phyloP scores from a whole-genome alignment of 2,113 vertebrate genomes.

The Heliornis fulica region DNA sequence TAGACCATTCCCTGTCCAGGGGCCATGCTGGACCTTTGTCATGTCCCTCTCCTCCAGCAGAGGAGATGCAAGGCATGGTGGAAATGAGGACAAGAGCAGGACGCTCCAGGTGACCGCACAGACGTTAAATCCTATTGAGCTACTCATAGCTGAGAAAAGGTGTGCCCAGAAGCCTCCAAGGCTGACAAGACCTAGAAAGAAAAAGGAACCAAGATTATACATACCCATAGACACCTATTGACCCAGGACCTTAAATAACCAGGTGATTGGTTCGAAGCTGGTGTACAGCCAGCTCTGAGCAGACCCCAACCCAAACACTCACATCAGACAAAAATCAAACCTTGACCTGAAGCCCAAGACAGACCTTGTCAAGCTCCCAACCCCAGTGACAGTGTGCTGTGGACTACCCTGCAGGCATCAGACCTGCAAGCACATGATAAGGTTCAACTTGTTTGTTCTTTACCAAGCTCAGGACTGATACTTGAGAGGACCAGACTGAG shows the following conservation, averaged over 20 bases:
- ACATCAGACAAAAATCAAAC: background rate
- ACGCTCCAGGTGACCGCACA: slow-evolving; percentile 63
- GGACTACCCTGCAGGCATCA: background rate
- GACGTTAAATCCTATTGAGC: background rate
- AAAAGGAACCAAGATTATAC: slow-evolving; percentile 31
- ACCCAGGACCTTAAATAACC: background rate
- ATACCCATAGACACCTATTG: background rate
- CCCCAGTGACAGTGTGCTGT: accelerated
- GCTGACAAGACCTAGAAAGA: slow-evolving; percentile 46
- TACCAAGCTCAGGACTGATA: background rate
- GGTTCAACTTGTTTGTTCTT: background rate
- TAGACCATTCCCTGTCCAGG: background rate
- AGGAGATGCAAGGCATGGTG: slow-evolving; percentile 51
- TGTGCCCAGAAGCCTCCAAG: background rate
- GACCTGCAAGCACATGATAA: background rate
- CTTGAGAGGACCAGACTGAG: background rate
- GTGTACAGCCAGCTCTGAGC: background rate
- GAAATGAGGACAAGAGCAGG: slow-evolving; percentile 46
- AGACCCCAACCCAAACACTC: background rate
- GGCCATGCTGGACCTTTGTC: background rate
- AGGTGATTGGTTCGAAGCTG: background rate
- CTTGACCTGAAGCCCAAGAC: background rate
- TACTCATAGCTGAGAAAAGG: slow-evolving; percentile 65
- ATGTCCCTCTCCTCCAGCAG: background rate
- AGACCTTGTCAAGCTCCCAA: background rate